Evolutionary conservation across 1,140 invertebrate species (phyloP).

Genomic region (Thalassaphorura encarpata): DNA sequence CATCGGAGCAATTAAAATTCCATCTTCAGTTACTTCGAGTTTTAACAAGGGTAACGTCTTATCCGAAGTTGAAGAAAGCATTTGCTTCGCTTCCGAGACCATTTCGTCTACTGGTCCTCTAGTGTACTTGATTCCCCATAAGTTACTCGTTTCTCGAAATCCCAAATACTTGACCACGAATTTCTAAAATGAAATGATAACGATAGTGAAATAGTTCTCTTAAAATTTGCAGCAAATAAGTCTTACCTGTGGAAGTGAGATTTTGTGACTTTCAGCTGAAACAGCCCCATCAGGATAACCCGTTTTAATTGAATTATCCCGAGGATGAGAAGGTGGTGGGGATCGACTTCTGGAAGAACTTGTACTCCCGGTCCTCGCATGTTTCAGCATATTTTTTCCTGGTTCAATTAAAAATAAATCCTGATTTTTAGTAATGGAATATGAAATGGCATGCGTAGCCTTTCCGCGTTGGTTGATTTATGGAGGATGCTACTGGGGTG

Average conservation of each 20-base stretch:
- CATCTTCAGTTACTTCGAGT: constrained; percentile 58
- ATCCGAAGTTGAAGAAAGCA: constrained; percentile 54
- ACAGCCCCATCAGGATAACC: neutral
- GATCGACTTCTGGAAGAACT: too few relatives aligned
- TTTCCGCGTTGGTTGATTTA: too few relatives aligned
- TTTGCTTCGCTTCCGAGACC: constrained; percentile 55
- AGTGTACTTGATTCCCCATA: constrained; percentile 92
- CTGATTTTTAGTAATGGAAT: too few relatives aligned
- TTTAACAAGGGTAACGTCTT: constrained; percentile 62
- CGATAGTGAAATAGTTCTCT: neutral
- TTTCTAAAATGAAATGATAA: constrained; percentile 10
- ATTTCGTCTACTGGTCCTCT: constrained; percentile 80
- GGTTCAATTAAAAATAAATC: too few relatives aligned
- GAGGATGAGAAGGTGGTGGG: neutral
- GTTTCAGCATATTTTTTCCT: too few relatives aligned
- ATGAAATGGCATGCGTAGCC: too few relatives aligned
- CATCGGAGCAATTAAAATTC: constrained; percentile 53
- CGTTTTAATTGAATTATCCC: neutral
- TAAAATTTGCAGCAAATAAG: neutral
- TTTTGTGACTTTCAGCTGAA: neutral
- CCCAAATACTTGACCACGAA: constrained; percentile 32
- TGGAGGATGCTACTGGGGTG: too few relatives aligned
- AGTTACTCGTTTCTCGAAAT: constrained; percentile 44
- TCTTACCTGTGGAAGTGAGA: constrained; percentile 2
- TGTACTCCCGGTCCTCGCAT: too few relatives aligned